These are phyloP conservation scores for Eretmocerus hayati DNA, from an alignment of 2,888 invertebrate species.

Conservation along the genomic window DNA sequence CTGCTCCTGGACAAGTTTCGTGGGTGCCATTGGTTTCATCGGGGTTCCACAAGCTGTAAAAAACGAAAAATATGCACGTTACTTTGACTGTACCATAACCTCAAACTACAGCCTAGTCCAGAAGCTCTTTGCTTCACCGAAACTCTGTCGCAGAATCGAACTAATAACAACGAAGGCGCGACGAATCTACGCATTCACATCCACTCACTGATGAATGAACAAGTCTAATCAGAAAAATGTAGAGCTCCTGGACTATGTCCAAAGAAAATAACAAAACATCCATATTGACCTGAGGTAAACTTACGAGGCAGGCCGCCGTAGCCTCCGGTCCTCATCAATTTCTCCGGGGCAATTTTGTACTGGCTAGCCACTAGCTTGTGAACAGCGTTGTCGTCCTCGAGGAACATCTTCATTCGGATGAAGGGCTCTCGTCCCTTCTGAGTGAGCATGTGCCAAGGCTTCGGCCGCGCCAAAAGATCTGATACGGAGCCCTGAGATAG, in stretches of 20 bases:
- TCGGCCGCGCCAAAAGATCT: slow-evolving; percentile 92
- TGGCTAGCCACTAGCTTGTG: slow-evolving; percentile 94
- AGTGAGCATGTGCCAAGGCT: slow-evolving; percentile 99
- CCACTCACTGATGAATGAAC: no score
- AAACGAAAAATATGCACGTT: no score
- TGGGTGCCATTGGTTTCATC: slow-evolving; percentile 71
- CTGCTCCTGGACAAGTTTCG: slow-evolving; percentile 61
- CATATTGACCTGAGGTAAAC: slow-evolving; percentile 50
- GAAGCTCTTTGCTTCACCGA: slow-evolving; percentile 27
- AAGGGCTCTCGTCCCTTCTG: slow-evolving; percentile 95
- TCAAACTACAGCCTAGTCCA: slow-evolving; percentile 25
- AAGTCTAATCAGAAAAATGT: no score
- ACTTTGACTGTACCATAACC: no score
- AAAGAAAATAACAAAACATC: slow-evolving; percentile 45
- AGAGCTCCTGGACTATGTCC: slow-evolving; percentile 30
- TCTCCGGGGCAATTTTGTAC: slow-evolving; percentile 96
- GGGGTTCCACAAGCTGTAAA: slow-evolving; percentile 53
- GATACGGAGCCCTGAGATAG: slow-evolving; percentile 96
- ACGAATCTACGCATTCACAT: no score
- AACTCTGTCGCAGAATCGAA: no score
- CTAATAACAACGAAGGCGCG: no score
- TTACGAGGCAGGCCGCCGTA: slow-evolving; percentile 80
- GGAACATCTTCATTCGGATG: slow-evolving; percentile 96
- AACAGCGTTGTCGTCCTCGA: slow-evolving; percentile 92
- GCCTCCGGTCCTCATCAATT: slow-evolving; percentile 91